Evolutionary conservation across 2,797 vertebrate species (phyloP).

Genomic region (Acanthornis magna): DNA sequence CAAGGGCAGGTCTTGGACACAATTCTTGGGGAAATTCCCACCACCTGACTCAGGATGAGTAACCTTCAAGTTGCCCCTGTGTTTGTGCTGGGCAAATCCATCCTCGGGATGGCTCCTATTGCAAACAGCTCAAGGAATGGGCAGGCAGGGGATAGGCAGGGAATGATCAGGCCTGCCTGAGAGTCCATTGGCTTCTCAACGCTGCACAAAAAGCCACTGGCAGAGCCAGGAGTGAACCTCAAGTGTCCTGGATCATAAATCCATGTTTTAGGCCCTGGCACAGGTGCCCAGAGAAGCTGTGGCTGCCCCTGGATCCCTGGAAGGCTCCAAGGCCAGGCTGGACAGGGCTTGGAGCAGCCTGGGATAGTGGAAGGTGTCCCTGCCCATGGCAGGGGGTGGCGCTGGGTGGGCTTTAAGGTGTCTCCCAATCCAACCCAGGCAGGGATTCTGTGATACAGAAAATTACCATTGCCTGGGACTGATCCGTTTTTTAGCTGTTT

Average conservation of each 20-base stretch:
- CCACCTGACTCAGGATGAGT: background rate
- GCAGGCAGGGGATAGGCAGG: background rate
- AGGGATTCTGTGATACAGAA: background rate
- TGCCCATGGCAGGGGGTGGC: no score
- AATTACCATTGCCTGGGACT: background rate
- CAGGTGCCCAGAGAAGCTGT: background rate
- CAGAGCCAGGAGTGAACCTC: background rate
- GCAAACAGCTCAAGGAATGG: background rate
- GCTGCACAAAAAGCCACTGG: background rate
- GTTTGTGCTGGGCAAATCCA: background rate
- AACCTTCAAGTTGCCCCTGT: background rate
- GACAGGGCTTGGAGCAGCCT: background rate
- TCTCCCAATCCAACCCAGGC: background rate
- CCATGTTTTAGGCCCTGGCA: background rate
- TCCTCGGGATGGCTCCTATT: background rate
- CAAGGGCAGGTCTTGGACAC: background rate
- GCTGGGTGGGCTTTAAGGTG: background rate
- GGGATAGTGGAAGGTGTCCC: background rate
- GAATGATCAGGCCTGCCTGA: background rate
- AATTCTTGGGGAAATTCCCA: background rate
- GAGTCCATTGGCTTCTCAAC: background rate
- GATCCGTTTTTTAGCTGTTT: background rate
- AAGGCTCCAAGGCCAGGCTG: background rate
- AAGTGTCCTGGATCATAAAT: background rate
- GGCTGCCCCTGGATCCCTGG: background rate